phyloP scores from a whole-genome alignment of 1,140 invertebrate genomes.

The Littorina saxatilis region DNA sequence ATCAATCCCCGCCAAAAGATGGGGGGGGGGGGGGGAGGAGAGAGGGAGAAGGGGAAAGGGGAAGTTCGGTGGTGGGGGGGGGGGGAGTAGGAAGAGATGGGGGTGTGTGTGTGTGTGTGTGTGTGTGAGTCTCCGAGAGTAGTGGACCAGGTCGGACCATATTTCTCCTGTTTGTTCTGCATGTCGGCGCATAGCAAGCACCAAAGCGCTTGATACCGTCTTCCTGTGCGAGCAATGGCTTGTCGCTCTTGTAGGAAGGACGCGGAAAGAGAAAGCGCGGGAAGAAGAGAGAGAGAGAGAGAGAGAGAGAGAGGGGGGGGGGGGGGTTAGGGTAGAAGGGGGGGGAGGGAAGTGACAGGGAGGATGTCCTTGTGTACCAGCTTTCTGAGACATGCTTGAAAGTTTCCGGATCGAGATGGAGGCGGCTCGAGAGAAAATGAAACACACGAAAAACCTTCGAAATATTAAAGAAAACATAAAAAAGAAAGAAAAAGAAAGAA shows the following conservation, averaged over 20 bases:
- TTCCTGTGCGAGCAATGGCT: neutral
- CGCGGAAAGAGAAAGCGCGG: neutral
- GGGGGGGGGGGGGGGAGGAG: neutral
- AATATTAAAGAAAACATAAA: neutral
- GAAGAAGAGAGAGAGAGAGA: neutral
- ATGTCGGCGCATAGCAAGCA: conserved; percentile 17
- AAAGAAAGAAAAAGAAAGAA: neutral
- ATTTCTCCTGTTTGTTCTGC: conserved; percentile 27
- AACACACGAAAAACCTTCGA: neutral
- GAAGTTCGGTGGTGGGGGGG: neutral
- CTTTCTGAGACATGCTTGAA: neutral
- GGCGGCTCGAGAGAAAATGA: neutral
- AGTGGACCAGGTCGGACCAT: conserved; percentile 12
- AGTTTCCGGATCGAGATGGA: neutral
- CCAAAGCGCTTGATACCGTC: conserved; percentile 27
- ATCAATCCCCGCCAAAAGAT: neutral
- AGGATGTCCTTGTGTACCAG: too few species aligned
- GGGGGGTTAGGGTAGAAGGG: neutral
- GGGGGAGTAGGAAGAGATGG: neutral
- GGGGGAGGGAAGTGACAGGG: neutral
- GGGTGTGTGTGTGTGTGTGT: neutral
- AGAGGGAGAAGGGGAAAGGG: neutral
- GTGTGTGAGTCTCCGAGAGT: neutral
- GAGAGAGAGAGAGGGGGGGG: neutral
- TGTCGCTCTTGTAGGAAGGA: too few species aligned